These are phyloP conservation scores for Onychomys arenicola DNA, from an alignment of 2,797 vertebrate species.

Conservation along the genomic window DNA sequence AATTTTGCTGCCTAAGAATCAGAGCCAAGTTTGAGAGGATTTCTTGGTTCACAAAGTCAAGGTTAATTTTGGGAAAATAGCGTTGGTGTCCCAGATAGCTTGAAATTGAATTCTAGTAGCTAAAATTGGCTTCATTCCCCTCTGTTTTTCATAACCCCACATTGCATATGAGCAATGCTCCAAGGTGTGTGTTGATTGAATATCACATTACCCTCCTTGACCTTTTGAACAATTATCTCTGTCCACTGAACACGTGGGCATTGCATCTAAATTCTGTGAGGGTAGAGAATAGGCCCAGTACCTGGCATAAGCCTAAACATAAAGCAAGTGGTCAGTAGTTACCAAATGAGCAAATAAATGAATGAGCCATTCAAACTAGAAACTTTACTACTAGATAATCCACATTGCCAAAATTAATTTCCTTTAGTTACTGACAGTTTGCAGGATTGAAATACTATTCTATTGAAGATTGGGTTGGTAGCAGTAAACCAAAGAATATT, in stretches of 20 bases:
- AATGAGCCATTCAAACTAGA: background rate
- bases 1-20: constrained; percentile 74
- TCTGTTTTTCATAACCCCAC: constrained; percentile 54
- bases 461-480: background rate
- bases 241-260: background rate
- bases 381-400: background rate
- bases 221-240: constrained; percentile 52
- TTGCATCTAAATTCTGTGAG: background rate
- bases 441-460: background rate
- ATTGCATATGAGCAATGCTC: background rate
- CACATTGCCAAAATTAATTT: background rate
- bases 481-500: background rate
- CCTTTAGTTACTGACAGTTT: background rate
- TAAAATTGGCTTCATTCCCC: constrained; percentile 50
- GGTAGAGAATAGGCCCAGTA: background rate
- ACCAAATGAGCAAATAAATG: background rate
- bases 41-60: constrained; percentile 73
- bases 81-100: constrained; percentile 59
- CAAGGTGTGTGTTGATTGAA: background rate
- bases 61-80: constrained; percentile 71
- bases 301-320: background rate
- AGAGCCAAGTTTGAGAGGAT: constrained; percentile 58
- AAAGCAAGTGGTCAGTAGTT: background rate
- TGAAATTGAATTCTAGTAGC: constrained; percentile 61
- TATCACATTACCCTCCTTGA: background rate